These are phyloP conservation scores for Machimus atricapillus DNA, from an alignment of 2,888 invertebrate species.

Conservation along the genomic window DNA sequence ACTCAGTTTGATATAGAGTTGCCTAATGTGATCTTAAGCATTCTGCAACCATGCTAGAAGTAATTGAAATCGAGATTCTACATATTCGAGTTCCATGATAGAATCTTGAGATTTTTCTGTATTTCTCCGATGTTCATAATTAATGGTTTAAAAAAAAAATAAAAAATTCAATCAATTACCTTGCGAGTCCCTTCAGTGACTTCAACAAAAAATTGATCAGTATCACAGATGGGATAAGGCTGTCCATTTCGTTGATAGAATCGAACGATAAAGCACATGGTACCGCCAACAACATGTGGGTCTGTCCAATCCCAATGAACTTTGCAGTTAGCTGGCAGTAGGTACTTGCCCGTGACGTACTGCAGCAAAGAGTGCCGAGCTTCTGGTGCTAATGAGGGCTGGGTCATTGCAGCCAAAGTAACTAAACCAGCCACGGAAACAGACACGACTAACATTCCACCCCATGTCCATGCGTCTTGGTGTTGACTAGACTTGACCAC, in stretches of 20 bases:
- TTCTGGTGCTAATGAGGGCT: constrained; percentile 87
- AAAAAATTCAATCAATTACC: constrained; percentile 59
- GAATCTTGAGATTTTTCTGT: no score
- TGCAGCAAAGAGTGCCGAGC: constrained; percentile 88
- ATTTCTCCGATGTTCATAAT: not conserved
- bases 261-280: constrained; percentile 88
- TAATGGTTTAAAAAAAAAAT: no score
- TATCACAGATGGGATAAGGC: constrained; percentile 93
- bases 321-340: constrained; percentile 85
- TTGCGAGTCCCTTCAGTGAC: constrained; percentile 85
- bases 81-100: no score
- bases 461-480: constrained; percentile 91
- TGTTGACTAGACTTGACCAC: constrained; percentile 86
- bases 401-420: constrained; percentile 89
- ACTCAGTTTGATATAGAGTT: no score
- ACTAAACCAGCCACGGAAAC: constrained; percentile 88
- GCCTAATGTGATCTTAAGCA: no score
- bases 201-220: constrained; percentile 86
- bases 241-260: constrained; percentile 93
- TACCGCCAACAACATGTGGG: constrained; percentile 87
- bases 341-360: constrained; percentile 90
- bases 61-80: no score
- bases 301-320: constrained; percentile 88
- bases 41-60: no score
- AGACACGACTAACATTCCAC: constrained; percentile 90